Conservation (phyloP, 1,140 invertebrate genomes). For the Aphelenchoides fujianensis region DNA sequence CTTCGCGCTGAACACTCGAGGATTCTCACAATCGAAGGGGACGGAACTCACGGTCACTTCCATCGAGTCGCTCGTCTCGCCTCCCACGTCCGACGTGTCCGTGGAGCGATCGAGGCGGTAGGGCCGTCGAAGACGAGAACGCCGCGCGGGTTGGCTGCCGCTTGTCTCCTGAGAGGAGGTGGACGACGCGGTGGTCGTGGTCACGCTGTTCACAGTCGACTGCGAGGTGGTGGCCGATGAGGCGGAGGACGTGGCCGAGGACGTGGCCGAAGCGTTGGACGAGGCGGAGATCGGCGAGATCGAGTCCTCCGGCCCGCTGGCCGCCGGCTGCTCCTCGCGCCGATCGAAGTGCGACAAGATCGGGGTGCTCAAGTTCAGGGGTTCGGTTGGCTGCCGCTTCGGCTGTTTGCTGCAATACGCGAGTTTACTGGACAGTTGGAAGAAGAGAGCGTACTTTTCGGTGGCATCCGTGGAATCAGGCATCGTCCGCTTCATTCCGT, state of each 20-base stretch:
- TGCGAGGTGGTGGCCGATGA: no score
- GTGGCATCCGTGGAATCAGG: background rate
- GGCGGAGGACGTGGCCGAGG: background rate
- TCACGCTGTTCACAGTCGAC: background rate
- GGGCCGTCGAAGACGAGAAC: no score
- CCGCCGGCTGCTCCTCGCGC: background rate
- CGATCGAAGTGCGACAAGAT: background rate
- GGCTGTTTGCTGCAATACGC: background rate
- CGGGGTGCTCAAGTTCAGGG: background rate
- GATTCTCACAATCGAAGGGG: background rate
- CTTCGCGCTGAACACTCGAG: conserved; percentile 1
- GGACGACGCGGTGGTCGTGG: background rate
- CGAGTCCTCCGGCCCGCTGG: background rate
- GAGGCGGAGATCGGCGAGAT: background rate
- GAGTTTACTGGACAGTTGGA: background rate
- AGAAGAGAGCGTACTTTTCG: background rate
- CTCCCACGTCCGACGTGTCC: background rate
- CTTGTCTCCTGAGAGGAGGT: no score
- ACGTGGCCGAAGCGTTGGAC: background rate
- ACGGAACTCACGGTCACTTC: background rate
- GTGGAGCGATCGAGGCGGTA: background rate
- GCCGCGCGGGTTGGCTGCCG: no score
- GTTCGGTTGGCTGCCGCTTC: background rate
- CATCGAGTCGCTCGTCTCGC: background rate
- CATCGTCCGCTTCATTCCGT: background rate